phyloP scores from a whole-genome alignment of 2,797 vertebrate genomes.

The Protonibea diacanthus region DNA sequence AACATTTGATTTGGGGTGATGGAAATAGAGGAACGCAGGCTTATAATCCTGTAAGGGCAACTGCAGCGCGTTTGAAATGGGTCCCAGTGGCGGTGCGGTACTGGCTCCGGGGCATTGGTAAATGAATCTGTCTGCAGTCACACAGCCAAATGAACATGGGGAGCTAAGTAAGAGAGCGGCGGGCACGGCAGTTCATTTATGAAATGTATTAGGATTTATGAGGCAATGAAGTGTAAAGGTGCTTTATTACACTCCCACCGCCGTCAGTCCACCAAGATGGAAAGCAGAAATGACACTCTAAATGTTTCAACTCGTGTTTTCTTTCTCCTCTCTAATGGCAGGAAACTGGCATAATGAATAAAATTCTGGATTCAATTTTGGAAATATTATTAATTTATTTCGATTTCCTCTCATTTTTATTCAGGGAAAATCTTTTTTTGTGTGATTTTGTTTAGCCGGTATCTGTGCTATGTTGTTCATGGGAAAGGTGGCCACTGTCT shows the following conservation, averaged over 20 bases:
- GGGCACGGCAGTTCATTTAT: conserved; percentile 77
- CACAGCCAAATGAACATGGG: conserved; percentile 70
- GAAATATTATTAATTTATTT: conserved; percentile 30
- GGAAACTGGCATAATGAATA: conserved; percentile 60
- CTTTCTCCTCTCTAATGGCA: conserved; percentile 45
- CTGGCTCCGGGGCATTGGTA: conserved; percentile 61
- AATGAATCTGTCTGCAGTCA: conserved; percentile 76
- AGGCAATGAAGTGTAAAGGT: conserved; percentile 79
- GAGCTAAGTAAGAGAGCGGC: conserved; percentile 68
- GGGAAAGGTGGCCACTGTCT: neutral
- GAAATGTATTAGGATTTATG: conserved; percentile 85
- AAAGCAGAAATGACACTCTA: conserved; percentile 66
- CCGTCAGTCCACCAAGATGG: conserved; percentile 64
- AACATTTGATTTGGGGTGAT: conserved; percentile 71
- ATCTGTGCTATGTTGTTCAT: neutral
- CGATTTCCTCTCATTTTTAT: conserved; percentile 6
- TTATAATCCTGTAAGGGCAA: conserved; percentile 71
- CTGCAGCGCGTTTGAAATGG: conserved; percentile 62
- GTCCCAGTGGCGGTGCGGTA: conserved; percentile 58
- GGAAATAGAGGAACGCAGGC: conserved; percentile 47
- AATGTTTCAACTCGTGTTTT: conserved; percentile 66
- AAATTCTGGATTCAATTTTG: conserved; percentile 42
- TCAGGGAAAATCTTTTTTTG: neutral
- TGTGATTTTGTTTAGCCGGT: neutral
- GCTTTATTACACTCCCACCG: conserved; percentile 76